Conservation (phyloP, 2,888 invertebrate species). For the Stenoptilia bipunctidactyla region DNA sequence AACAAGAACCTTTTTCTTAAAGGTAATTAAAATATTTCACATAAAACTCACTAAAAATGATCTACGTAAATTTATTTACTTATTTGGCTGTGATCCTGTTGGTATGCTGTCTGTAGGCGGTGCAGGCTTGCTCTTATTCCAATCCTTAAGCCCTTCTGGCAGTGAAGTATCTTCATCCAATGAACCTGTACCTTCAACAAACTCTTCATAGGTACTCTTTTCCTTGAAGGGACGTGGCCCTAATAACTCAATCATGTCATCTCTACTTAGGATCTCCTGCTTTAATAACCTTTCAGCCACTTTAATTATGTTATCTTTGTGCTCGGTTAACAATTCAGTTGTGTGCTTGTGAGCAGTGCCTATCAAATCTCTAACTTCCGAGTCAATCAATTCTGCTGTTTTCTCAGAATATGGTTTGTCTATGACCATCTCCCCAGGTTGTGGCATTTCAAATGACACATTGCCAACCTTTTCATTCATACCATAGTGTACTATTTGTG, state of each 20-base stretch:
- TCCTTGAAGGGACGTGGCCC: conserved; percentile 97
- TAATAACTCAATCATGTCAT: conserved; percentile 97
- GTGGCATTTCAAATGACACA: conserved; percentile 95
- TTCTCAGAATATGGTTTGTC: conserved; percentile 98
- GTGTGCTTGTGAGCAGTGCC: conserved; percentile 84
- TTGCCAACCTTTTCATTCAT: conserved; percentile 99
- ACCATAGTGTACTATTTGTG: conserved; percentile 97
- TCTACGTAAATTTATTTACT: conserved; percentile 32
- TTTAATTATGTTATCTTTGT: conserved; percentile 90
- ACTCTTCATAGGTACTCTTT: conserved; percentile 99
- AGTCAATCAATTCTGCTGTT: conserved; percentile 95
- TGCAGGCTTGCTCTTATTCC: conserved; percentile 76
- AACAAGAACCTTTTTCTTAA: conserved; percentile 51
- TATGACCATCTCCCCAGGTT: conserved; percentile 91
- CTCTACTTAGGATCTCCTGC: conserved; percentile 94
- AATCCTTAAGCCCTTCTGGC: conserved; percentile 94
- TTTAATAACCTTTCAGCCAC: conserved; percentile 90
- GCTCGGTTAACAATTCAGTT: conserved; percentile 78
- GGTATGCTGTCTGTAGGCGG: conserved; percentile 34
- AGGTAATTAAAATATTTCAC: conserved; percentile 49
- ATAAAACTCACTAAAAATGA: conserved; percentile 41
- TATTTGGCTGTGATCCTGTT: conserved; percentile 28
- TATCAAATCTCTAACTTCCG: conserved; percentile 79
- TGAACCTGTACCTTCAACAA: conserved; percentile 98
- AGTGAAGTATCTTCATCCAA: conserved; percentile 96